Base-by-base conservation (phyloP, 2,797 vertebrate genomes). In the Hydrophis major region DNA sequence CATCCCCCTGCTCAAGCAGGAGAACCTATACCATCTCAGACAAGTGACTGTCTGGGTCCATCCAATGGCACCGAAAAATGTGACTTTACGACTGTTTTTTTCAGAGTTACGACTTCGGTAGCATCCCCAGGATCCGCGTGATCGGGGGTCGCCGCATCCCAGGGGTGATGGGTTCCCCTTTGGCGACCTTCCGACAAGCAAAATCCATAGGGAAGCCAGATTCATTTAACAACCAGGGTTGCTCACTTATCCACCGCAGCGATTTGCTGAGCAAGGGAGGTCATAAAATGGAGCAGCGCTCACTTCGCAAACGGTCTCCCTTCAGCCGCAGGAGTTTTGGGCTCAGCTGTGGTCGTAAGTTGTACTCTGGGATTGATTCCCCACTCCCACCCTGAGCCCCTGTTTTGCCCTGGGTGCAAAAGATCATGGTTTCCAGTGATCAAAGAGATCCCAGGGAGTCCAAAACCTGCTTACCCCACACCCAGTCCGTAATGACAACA, bases 271-370 rank as follows among this genome's bases (percentile, higher is more conserved):
- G 18, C n/a, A 3, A 18, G 66, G 66, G 32, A 32, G 14, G 66
- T 74, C 2, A 13, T 74, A 74, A 74, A 74, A 37, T 1, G n/a
- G 16, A 16, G 66, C 16, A 2, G 32, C 32, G 16, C 66, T 32
- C 66, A 7, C 16, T 74, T 74, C 18, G 6, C 4, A 69, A 32
- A 69, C 13, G 7, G n/a, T 69, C 66, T 69, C 66, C 1, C 13
- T 69, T 69, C 13, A 50, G 14, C 63, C 63, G 12, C n/a, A 3
- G 66, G n/a, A 7, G 16, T 1, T 18, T 6, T 14, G 66, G 66
- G 66, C n/a, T 69, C 2, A 0, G 14, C 16, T 69, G n/a, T 0
- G 5, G 66, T 1, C 5, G 14, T 37, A 74, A 6, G 63, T 8
- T 2, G n/a, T 32, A 22, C 7, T 20, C 18, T 10, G 69, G 7